Conservation (phyloP, 2,888 invertebrate species). For the Melieria crassipennis region DNA sequence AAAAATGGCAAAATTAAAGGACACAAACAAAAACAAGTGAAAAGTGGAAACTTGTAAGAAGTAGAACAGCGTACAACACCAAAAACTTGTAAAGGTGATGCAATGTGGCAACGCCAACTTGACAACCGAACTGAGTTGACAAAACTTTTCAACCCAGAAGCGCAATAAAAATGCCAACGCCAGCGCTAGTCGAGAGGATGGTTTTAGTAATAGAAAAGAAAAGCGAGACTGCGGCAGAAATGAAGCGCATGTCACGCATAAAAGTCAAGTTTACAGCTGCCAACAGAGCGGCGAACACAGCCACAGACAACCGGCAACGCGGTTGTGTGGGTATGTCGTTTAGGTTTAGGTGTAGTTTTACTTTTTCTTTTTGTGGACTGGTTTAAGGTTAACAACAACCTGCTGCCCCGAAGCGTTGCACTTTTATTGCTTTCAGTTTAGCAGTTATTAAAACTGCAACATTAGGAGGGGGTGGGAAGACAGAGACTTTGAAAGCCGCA, state of each 20-base stretch:
- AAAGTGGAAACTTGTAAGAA: too few species aligned
- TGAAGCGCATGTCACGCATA: not conserved
- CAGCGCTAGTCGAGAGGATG: not conserved
- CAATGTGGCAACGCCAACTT: conserved; percentile 3
- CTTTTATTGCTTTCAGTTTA: not conserved
- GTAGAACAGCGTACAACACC: not conserved
- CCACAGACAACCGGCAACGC: too few species aligned
- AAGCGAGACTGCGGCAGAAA: not conserved
- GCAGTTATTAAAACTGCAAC: too few species aligned
- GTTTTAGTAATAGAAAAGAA: not conserved
- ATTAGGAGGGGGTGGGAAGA: too few species aligned
- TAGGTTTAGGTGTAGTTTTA: too few species aligned
- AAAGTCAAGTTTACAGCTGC: not conserved
- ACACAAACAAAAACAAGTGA: conserved; percentile 2
- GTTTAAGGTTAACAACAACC: too few species aligned
- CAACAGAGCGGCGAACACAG: not conserved
- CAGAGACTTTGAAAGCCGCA: too few species aligned
- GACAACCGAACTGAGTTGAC: conserved; percentile 8
- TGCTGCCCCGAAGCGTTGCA: not conserved
- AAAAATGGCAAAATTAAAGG: not conserved
- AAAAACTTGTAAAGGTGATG: not conserved
- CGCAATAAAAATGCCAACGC: not conserved
- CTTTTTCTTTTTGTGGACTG: too few species aligned
- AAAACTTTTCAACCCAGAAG: conserved; percentile 9
- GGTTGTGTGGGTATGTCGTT: too few species aligned